Evolutionary conservation across 2,113 vertebrate species (phyloP), one percentile per base, ranked within the genome.

Genomic region (Gallinago media): DNA sequence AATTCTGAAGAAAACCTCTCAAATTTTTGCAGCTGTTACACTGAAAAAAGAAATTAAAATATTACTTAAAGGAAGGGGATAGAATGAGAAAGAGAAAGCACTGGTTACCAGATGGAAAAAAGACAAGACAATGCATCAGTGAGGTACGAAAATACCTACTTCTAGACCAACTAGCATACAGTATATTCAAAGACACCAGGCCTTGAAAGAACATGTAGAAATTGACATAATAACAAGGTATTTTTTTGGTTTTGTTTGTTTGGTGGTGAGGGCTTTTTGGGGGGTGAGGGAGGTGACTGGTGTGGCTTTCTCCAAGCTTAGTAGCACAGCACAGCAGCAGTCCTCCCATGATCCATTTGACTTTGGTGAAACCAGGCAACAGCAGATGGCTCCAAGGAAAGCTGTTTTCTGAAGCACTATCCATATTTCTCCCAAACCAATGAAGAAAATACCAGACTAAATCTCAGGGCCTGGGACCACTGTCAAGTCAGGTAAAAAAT

Each of bases 301-400:
- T 52, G 50, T 52, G n/a, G 4, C 0, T 38, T 31, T 8, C 2
- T 46, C 50, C 40, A 52, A 31, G 5, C 7, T 61, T 7, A 38
- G 22, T 2, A 66, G 31, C 21, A 18, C 40, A 66, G 61, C 12
- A 17, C 29, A 23, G 31, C 40, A 46, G 16, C 1, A 3, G 22
- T 55, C 20, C 13, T 19, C 49, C 49, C 0, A 5, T 2, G 16
- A 25, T 6, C 40, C 46, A 3, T 8, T 52, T 22, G 27, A 11
- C 6, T 55, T 50, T 25, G 20, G 38, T 15, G 40, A 71, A 29
- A 29, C 8, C 58, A 52, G 20, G 40, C 31, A 83, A 50, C 11
- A 17, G 5, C 2, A 21, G 36, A 20, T 14, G 11, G 21, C 40
- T 52, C 63, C 54, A 66, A 2, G 50, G 26, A 18, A 21, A 18